Evolutionary conservation across 2,797 vertebrate genomes (phyloP), one percentile per base, ranked within the genome.

Genomic region (Gadopsis bispinosus): DNA sequence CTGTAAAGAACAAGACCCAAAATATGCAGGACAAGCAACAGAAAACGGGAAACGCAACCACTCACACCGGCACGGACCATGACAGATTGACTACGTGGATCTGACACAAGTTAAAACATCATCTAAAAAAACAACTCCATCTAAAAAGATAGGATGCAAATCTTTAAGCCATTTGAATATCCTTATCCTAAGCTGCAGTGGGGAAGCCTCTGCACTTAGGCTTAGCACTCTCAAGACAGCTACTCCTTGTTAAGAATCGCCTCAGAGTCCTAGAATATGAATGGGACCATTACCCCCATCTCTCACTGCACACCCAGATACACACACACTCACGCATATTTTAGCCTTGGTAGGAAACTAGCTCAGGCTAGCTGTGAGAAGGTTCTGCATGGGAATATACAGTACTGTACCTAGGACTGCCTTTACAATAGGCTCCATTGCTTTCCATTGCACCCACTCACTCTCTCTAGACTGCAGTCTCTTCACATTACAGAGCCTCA

Each of bases 221-320:
- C 89, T 91, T 89, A 91, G 87, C 86, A 58, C 88, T 90, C 88
- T 91, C 87, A 88, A 89, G 88, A 92, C 92, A 90, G 91, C 88
- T 90, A 83, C 83, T 89, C 89, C 89, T 93, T 91, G 91, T 92
- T 94, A 93, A 87, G 86, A 86, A 83, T 87, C 76, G 86, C 88
- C 88, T 90, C 84, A 87, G 84, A 89, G 88, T 90, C 73, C 83
- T 41, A 82, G 79, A 84, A 87, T 88, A 90, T 93, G 88, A 92
- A 88, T 85, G 77, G 91, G 89, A 89, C 90, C 89, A 93, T 92
- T 93, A 92, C 90, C 89, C 79, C 80, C 84, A 85, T 83, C 80
- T 85, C 86, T 86, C 83, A 71, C 71, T 87, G 78, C 89, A 88
- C 83, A 86, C 82, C 51, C 85, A 80, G 51, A 82, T 29, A 71